phyloP scores from a whole-genome alignment of 2,888 invertebrate genomes.

The Catocala sponsa region DNA sequence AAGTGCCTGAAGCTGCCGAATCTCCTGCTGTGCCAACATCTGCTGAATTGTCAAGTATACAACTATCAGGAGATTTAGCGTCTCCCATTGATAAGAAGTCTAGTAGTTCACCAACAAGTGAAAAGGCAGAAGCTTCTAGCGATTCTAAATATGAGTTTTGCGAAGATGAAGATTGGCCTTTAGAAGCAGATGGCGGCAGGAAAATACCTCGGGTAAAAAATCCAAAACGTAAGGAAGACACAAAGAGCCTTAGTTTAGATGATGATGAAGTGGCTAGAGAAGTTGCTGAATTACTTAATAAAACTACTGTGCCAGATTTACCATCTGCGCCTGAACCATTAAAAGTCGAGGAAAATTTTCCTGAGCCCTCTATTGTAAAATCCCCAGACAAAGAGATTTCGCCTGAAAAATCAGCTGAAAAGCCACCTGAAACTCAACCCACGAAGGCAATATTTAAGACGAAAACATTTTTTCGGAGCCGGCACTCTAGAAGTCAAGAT shows the following conservation, averaged over 20 bases:
- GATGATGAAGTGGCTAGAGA: conserved; percentile 85
- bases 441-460: conserved; percentile 86
- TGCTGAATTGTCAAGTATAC: conserved; percentile 69
- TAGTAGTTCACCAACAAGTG: conserved; percentile 56
- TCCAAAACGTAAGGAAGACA: conserved; percentile 76
- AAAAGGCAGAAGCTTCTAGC: conserved; percentile 80
- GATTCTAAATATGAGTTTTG: conserved; percentile 94
- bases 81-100: conserved; percentile 64
- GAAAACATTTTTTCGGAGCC: conserved; percentile 87
- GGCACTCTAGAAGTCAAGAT: conserved; percentile 86
- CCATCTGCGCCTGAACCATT: conserved; percentile 85
- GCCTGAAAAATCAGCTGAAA: conserved; percentile 59
- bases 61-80: conserved; percentile 60
- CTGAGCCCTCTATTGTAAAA: conserved; percentile 83
- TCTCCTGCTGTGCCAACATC: conserved; percentile 77
- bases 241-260: conserved; percentile 77
- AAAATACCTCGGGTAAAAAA: conserved; percentile 90
- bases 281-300: conserved; percentile 89
- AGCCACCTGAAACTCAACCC: conserved; percentile 60
- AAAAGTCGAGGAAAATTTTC: conserved; percentile 88
- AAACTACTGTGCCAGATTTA: conserved; percentile 88
- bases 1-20: conserved; percentile 71
- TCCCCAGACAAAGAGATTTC: conserved; percentile 80
- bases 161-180: conserved; percentile 90
- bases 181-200: conserved; percentile 86